Base-by-base conservation (phyloP, 2,888 invertebrate species). In the Shargacucullia verbasci region DNA sequence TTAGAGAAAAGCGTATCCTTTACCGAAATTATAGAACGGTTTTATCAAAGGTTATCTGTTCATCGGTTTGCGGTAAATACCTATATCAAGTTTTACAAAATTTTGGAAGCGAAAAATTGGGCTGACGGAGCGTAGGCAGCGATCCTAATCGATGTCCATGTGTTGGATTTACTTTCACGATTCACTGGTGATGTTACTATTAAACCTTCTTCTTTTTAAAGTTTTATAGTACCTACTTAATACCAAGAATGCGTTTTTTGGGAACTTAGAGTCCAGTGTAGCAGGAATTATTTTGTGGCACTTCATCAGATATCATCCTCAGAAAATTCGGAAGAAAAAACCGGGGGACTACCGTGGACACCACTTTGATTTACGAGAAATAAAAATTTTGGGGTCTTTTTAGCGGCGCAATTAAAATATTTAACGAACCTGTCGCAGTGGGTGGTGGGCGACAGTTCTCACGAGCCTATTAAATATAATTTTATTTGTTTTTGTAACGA, bases 381-480 rank as follows among this genome's bases (percentile, higher is more conserved):
- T 94, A 91, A 90, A 91, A 87, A 66, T 83, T n/a, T 77, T 87
- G 76, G 89, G 87, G 81, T 84, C 86, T 86, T 91, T 91, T 91
- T 90, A 90, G 91, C 90, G 88, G 83, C 82, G 84, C 91, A 93
- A 92, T 94, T 93, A 94, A 93, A 94, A 93, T 92, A 89, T 90
- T 89, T 91, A 89, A 92, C 87, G 87, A 89, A 87, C 81, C 79
- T 74, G 81, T 81, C 93, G 63, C 93, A 90, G 93, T 93, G 92
- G 94, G 93, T 92, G 93, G 93, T 88, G 84, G 87, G 87, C 90
- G 92, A 94, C 94, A 92, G 87, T 93, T 94, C 92, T 92, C 92
- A 93, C 94, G 87, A 90, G 84, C 83, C 92, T 90, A 93, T 94
- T 93, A 94, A 91, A 90, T 85, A 91, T 92, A 87, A 92, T 93